Evolutionary conservation across 2,113 vertebrate genomes (phyloP).

Genomic region (Chaetura pelagica): DNA sequence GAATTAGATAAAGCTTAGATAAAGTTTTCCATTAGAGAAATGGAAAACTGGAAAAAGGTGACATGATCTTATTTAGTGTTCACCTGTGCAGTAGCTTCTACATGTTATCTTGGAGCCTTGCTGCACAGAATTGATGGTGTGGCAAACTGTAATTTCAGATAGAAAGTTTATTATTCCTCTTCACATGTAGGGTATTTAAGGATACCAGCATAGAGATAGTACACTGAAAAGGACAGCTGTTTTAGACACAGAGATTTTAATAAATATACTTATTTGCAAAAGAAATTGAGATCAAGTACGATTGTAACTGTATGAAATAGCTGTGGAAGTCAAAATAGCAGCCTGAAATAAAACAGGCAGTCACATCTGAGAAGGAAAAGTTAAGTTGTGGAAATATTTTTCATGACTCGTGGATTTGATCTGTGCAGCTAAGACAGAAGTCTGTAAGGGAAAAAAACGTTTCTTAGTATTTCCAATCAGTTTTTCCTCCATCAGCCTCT

Average conservation of each 20-base stretch:
- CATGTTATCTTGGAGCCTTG: rapidly evolving
- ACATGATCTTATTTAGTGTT: neutral
- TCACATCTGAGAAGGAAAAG: slow-evolving; percentile 5
- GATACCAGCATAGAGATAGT: neutral
- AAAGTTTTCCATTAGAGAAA: neutral
- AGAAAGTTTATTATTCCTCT: neutral
- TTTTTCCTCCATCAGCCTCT: neutral
- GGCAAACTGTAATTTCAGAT: neutral
- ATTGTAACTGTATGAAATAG: neutral
- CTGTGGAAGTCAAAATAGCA: neutral
- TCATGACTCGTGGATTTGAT: neutral
- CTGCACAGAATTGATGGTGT: neutral
- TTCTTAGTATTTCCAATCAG: neutral
- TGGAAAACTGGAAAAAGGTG: neutral
- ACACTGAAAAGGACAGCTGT: neutral
- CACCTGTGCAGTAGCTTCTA: neutral
- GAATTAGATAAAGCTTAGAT: neutral
- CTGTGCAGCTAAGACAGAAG: neutral
- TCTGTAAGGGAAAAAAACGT: neutral
- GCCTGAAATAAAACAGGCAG: neutral
- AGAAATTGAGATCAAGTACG: neutral
- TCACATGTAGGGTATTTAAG: neutral
- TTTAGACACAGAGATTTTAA: neutral
- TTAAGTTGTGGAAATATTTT: neutral
- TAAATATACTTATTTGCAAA: neutral